Evolutionary conservation across 1,140 invertebrate genomes (phyloP).

Genomic region (Tachypleus tridentatus): DNA sequence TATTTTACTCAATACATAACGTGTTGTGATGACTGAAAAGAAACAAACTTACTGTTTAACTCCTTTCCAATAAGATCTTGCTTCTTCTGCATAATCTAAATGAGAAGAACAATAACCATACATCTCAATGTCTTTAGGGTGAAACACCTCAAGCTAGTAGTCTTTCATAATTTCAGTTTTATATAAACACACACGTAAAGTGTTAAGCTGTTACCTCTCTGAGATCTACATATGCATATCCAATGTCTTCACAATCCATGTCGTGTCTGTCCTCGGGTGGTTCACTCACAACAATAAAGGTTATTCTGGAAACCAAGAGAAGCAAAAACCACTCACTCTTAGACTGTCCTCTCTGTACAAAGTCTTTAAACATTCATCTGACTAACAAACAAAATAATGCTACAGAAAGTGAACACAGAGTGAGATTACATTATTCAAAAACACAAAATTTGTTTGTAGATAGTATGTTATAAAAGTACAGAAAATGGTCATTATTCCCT

Average conservation of each 20-base stretch:
- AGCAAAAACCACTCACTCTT: no score
- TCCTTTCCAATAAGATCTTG: conserved; percentile 11
- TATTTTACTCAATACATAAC: no score
- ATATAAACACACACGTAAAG: background rate
- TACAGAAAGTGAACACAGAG: no score
- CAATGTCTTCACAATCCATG: conserved; percentile 24
- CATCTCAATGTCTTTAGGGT: background rate
- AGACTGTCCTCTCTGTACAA: no score
- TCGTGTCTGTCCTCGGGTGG: conserved; percentile 17
- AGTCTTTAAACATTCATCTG: no score
- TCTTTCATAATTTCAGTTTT: background rate
- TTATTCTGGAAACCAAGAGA: conserved; percentile 27
- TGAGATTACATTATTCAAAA: no score
- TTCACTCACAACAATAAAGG: conserved; percentile 23
- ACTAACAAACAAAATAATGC: no score
- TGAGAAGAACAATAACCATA: background rate
- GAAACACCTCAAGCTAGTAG: background rate
- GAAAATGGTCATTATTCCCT: no score
- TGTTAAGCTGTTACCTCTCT: conserved; percentile 11
- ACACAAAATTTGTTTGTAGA: no score
- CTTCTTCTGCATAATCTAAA: conserved; percentile 11
- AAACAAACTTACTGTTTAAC: conserved; percentile 9
- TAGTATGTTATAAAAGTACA: no score
- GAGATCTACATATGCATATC: conserved; percentile 18
- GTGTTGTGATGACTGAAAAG: background rate